Conservation (phyloP, 1,140 invertebrate species). For the Aradophagus sp. region DNA sequence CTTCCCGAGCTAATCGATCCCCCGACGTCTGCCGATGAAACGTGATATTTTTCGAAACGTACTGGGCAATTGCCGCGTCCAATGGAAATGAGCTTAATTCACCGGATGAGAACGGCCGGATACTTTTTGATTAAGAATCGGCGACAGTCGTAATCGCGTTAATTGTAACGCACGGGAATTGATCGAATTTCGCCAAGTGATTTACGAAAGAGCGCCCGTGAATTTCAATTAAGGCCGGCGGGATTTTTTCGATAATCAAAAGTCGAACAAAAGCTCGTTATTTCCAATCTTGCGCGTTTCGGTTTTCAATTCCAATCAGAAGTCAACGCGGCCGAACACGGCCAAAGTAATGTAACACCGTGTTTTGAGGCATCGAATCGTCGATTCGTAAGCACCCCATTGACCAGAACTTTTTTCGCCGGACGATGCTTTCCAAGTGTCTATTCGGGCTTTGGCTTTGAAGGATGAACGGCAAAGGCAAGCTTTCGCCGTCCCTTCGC, state of each 20-base stretch:
- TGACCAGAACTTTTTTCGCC: conserved; percentile 59
- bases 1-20: conserved; percentile 41
- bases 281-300: conserved; percentile 20
- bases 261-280: conserved; percentile 30
- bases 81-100: no score
- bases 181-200: background rate
- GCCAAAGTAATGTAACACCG: conserved; percentile 54
- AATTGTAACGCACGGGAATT: no score
- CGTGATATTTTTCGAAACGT: conserved; percentile 44
- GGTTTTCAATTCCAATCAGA: conserved; percentile 47
- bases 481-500: conserved; percentile 42
- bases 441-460: conserved; percentile 59
- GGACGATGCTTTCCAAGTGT: conserved; percentile 55
- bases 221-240: conserved; percentile 8
- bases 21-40: conserved; percentile 43
- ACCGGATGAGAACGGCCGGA: no score
- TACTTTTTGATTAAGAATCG: conserved; percentile 11
- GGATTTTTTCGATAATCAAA: conserved; percentile 15
- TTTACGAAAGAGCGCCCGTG: background rate
- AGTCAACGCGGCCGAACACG: conserved; percentile 24
- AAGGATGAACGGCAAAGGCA: conserved; percentile 53
- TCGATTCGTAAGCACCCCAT: conserved; percentile 58
- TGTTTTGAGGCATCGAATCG: conserved; percentile 54
- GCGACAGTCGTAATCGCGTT: no score
- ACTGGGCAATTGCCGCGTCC: conserved; percentile 37